Evolutionary conservation across 1,140 invertebrate species (phyloP).

Genomic region (Trichogramma pretiosum): DNA sequence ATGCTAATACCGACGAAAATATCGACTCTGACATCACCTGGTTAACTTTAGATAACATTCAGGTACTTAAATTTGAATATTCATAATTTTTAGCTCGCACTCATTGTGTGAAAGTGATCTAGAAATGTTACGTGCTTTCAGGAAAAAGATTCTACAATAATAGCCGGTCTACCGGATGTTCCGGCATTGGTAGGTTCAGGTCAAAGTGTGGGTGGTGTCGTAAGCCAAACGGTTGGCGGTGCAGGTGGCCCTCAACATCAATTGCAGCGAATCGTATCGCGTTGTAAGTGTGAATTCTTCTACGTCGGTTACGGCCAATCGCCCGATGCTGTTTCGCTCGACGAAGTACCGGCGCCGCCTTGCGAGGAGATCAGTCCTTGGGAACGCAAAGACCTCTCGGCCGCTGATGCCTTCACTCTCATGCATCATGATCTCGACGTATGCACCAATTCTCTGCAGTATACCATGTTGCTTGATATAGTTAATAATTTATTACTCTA

Average conservation of each 20-base stretch:
- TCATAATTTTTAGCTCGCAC: neutral
- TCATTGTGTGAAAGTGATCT: too few species aligned
- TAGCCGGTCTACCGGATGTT: constrained; percentile 70
- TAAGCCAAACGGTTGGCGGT: constrained; percentile 84
- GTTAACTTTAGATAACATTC: constrained; percentile 86
- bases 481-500: constrained; percentile 95
- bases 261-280: constrained; percentile 89
- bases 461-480: constrained; percentile 93
- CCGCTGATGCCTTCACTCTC: constrained; percentile 92
- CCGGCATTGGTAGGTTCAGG: constrained; percentile 88
- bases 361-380: constrained; percentile 63
- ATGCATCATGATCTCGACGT: constrained; percentile 98
- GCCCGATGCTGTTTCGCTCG: constrained; percentile 58
- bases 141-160: constrained; percentile 70
- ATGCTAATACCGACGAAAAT: constrained; percentile 68
- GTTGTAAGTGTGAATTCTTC: constrained; percentile 96
- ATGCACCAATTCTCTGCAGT: constrained; percentile 92
- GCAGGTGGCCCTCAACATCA: constrained; percentile 55
- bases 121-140: too few species aligned
- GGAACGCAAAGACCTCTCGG: constrained; percentile 66
- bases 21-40: constrained; percentile 87
- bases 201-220: constrained; percentile 91
- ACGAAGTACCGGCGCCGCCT: constrained; percentile 58
- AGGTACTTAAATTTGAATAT: constrained; percentile 33
- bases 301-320: constrained; percentile 90